phyloP scores from a whole-genome alignment of 2,888 invertebrate genomes.

The Eilema caniola region DNA sequence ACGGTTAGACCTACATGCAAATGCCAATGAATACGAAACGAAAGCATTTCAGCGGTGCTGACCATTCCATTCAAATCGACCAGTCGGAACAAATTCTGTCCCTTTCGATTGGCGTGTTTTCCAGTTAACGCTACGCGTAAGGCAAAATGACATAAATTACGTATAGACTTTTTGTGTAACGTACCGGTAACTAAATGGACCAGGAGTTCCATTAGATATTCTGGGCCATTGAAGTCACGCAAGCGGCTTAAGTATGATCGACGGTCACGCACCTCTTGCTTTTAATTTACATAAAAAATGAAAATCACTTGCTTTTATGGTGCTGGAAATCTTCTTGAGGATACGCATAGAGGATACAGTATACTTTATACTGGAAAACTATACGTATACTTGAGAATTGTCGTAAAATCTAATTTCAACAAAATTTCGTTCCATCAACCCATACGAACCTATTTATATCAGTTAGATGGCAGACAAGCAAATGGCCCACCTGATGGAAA shows the following conservation, averaged over 20 bases:
- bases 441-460: too few species aligned
- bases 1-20: slow-evolving; percentile 2
- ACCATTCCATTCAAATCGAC: slow-evolving; percentile 11
- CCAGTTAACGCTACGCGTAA: neutral
- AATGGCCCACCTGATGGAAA: too few species aligned
- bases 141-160: neutral
- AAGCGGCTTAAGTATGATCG: slow-evolving; percentile 2
- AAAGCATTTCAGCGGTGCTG: slow-evolving; percentile 5
- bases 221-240: slow-evolving; percentile 2
- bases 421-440: too few species aligned
- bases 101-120: neutral
- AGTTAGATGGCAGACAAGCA: too few species aligned
- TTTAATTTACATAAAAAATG: neutral
- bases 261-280: neutral
- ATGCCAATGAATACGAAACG: slow-evolving; percentile 11
- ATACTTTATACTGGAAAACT: too few species aligned
- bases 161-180: neutral
- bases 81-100: slow-evolving; percentile 6
- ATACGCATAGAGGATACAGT: too few species aligned
- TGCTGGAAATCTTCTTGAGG: neutral
- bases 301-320: neutral
- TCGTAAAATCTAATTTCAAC: neutral
- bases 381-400: neutral
- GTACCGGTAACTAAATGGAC: slow-evolving; percentile 2
- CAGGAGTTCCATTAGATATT: slow-evolving; percentile 1